These are phyloP conservation scores for Eulemur albifrons DNA, from an alignment of 2,797 vertebrate species.

Conservation along the genomic window DNA sequence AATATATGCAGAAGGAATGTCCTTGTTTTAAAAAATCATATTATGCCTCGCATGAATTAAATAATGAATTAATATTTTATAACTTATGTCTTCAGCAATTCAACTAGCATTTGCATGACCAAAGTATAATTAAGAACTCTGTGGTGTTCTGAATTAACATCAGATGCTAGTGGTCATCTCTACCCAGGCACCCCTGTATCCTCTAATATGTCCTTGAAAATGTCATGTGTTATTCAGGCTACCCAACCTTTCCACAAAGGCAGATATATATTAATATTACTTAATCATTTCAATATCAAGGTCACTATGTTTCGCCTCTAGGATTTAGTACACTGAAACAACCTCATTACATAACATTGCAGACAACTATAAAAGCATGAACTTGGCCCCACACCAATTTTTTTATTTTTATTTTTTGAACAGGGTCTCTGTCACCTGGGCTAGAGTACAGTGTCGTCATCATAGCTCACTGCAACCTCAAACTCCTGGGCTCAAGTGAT, in stretches of 20 bases:
- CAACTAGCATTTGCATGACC: background rate
- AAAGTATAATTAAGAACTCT: background rate
- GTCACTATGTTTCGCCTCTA: background rate
- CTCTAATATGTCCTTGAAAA: background rate
- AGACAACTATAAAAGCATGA: background rate
- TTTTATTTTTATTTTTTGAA: background rate
- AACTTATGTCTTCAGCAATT: background rate
- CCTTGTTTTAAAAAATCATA: slow-evolving; percentile 19
- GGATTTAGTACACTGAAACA: background rate
- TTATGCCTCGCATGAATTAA: background rate
- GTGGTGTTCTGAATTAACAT: slow-evolving; percentile 29
- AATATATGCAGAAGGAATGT: slow-evolving; percentile 27
- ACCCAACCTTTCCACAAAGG: background rate
- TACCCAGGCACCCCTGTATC: background rate
- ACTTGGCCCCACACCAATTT: background rate
- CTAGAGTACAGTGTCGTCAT: background rate
- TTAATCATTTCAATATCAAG: background rate
- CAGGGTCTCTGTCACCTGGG: background rate
- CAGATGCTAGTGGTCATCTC: background rate
- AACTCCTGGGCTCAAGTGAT: background rate
- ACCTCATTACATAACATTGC: background rate
- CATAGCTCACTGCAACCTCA: background rate
- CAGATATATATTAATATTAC: background rate
- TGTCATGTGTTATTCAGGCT: background rate
- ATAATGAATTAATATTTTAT: background rate